Conservation (phyloP, 1,140 invertebrate species). For the Saxidomus purpurata region DNA sequence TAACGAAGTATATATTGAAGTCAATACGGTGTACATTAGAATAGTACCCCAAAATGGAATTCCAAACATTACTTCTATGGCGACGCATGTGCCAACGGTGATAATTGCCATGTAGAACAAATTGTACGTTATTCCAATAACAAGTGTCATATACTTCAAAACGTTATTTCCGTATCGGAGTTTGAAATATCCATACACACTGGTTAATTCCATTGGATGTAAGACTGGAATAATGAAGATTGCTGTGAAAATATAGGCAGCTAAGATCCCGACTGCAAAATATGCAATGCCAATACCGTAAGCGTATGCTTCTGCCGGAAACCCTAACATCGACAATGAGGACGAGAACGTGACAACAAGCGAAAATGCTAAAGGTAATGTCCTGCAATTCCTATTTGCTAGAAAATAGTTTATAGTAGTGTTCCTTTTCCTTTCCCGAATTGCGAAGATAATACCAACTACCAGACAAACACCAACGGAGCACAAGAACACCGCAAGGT, state of each 20-base stretch:
- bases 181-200: slow-evolving; percentile 3
- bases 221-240: background rate
- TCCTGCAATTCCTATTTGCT: background rate
- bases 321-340: background rate
- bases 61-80: slow-evolving; percentile 12
- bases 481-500: background rate
- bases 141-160: background rate
- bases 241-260: background rate
- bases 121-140: background rate
- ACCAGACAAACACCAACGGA: background rate
- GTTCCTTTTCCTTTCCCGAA: background rate
- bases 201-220: slow-evolving; percentile 7
- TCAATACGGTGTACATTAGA: background rate
- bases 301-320: slow-evolving; percentile 7
- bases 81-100: background rate
- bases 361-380: slow-evolving; percentile 26
- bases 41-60: background rate
- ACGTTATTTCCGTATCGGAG: slow-evolving; percentile 31
- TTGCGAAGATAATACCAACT: slow-evolving; percentile 24
- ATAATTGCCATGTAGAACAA: slow-evolving; percentile 35
- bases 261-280: background rate
- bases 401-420: slow-evolving; percentile 5
- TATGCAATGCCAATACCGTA: background rate
- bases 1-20: slow-evolving; percentile 21
- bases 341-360: slow-evolving; percentile 33